Evolutionary conservation across 2,113 vertebrate genomes (phyloP), one percentile per base, ranked within the genome.

Genomic region (Pao palembangensis): DNA sequence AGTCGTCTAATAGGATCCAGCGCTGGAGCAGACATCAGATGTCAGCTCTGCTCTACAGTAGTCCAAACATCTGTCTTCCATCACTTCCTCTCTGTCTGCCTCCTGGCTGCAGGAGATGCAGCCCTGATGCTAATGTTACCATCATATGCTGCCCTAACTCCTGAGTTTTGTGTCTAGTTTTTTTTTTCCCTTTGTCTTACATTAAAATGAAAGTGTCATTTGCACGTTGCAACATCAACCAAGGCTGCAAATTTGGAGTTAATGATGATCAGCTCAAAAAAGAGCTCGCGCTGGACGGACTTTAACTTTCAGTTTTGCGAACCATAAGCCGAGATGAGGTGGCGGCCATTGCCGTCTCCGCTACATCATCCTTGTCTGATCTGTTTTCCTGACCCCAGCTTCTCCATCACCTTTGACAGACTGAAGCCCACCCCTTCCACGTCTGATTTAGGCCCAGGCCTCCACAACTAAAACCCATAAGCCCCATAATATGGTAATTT

Each of bases 401-500:
- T 67, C 74, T 86, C 76, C 61, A 69, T 87, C 76, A 71, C 69
- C 56, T 53, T 38, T 64, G 79, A 84, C 78, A 75, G 71, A 85
- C 80, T 58, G 49, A 80, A 79, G 60, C 69, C 71, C 6, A 6
- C 60, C 67, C 59, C 61, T 69, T 66, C 62, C 57, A 56, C 62
- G 51, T 85, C 64, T 73, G 79, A 86, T 87, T 90, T 72, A 55
- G 77, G 83, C 81, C 71, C 64, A 71, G 77, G 82, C 85, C 81
- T 80, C 64, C 58, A 74, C 80, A 83, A 64, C 80, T 91, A 86
- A 88, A 88, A 85, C 88, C 81, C 75, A 69, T 90, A 90, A 91
- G 85, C 83, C 78, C 71, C 82, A 67, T 90, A 90, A 89, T 89
- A 78, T 79, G 69, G 73, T 90, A 60, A 90, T 90, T 90, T 91